Base-by-base conservation (phyloP, 2,888 invertebrate species). In the Flabesymbios commensalis region DNA sequence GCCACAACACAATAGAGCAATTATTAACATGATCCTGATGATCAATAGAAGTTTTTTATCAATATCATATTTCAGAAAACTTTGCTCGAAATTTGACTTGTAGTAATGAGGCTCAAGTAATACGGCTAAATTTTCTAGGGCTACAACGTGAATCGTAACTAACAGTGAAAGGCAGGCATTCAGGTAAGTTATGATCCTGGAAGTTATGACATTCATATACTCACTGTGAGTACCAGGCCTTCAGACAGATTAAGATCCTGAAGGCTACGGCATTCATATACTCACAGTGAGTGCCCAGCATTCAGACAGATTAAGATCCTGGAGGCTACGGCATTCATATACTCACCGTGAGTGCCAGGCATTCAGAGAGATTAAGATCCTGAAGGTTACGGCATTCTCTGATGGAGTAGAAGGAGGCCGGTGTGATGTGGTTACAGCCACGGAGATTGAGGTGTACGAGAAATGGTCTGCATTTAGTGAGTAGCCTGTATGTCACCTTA, bases 191-290 rank as follows among this genome's bases (percentile, higher is more conserved):
- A n/a, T n/a, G n/a, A n/a, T n/a, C n/a, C n/a, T n/a, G n/a, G n/a
- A n/a, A n/a, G n/a, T n/a, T n/a, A n/a, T n/a, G n/a, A n/a, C n/a
- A n/a, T n/a, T n/a, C n/a, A n/a, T n/a, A n/a, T n/a, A 75, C 79
- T 75, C 63, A 82, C 82, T 70, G 74, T 78, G 5, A 82, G 58
- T 19, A 76, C 74, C 14, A 66, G 59, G 67, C 81, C 80, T 55
- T 80, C 77, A 0, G 81, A 82, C 55, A 83, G 70, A 69, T 83
- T 83, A 45, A 83, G 73, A 57, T 83, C 82, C 67, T 82, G 82
- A 5, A 83, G 69, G 67, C 82, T 83, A 7, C 79, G 73, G 65
- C 82, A 83, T 56, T 79, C 78, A n/a, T n/a, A n/a, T n/a, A 75
- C 79, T 75, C 63, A 82, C 82, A 71, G 74, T 78, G 5, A 82